Conservation (phyloP, 2,888 invertebrate species). For the Scaptomyza caliginosa region DNA sequence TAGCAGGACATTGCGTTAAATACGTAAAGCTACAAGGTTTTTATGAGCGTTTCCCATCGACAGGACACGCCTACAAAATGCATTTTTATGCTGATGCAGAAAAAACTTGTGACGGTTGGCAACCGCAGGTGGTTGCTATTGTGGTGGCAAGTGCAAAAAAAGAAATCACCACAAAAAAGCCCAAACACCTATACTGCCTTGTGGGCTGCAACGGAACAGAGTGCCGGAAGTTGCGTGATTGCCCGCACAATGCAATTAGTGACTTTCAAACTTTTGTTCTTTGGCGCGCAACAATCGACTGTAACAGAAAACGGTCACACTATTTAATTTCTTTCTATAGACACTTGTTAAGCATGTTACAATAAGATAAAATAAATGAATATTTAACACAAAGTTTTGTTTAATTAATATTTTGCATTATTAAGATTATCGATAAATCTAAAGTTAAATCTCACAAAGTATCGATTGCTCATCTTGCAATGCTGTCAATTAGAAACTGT, state of each 20-base stretch:
- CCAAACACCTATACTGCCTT: slow-evolving; percentile 27
- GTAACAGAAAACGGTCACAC: slow-evolving; percentile 6
- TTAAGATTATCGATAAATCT: neutral
- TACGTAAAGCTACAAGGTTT: neutral
- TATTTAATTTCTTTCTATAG: no score
- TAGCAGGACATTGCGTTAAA: neutral
- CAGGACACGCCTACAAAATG: slow-evolving; percentile 7
- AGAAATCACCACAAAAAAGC: neutral
- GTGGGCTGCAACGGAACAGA: slow-evolving; percentile 44
- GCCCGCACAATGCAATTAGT: slow-evolving; percentile 34
- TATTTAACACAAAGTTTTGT: no score
- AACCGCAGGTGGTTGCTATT: slow-evolving; percentile 13
- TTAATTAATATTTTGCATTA: neutral
- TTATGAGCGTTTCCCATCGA: slow-evolving; percentile 2
- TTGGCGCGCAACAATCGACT: slow-evolving; percentile 9
- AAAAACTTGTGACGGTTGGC: neutral
- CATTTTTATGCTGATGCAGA: slow-evolving; percentile 35
- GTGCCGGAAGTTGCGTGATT: slow-evolving; percentile 65
- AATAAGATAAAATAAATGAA: no score
- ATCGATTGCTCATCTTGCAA: neutral
- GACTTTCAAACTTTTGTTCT: slow-evolving; percentile 3
- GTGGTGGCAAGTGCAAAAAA: slow-evolving; percentile 2
- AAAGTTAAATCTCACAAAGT: neutral
- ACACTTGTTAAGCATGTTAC: no score
- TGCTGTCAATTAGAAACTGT: neutral